Percentiles rank a stretch among this genome's conserved stretches.
Conservation (phyloP, 2,888 invertebrate species). For the Halictus ligatus region DNA sequence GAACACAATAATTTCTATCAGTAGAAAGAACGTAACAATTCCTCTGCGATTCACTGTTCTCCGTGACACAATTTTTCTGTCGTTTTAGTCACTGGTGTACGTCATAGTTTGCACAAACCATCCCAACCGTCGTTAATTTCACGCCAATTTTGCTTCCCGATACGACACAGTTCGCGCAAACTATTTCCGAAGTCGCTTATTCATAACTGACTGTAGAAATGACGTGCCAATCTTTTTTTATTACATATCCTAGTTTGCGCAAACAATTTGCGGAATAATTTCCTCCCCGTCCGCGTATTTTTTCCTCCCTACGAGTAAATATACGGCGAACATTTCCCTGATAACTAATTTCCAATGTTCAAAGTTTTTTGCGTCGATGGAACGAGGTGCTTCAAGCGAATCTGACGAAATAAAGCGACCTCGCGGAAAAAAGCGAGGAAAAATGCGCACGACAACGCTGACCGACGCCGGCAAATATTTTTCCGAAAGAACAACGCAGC, state of each 20-base stretch:
- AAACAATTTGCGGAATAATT: neutral
- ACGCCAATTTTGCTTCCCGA: too few relatives aligned
- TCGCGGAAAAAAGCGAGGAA: neutral
- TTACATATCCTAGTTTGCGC: neutral
- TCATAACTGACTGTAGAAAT: too few relatives aligned
- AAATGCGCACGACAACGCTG: constrained; percentile 26
- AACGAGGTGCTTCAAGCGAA: neutral
- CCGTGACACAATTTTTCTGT: too few relatives aligned
- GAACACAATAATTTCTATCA: neutral
- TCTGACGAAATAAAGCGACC: neutral
- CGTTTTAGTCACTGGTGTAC: too few relatives aligned
- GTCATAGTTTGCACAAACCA: too few relatives aligned
- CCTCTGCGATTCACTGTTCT: too few relatives aligned
- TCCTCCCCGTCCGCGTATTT: neutral
- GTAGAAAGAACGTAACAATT: neutral
- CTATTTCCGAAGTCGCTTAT: too few relatives aligned
- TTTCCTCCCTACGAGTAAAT: neutral
- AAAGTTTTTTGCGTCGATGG: neutral
- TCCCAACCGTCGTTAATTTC: too few relatives aligned
- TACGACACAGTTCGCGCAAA: too few relatives aligned
- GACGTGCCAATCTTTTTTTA: neutral
- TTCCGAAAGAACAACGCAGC: constrained; percentile 20
- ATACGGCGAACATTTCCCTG: neutral
- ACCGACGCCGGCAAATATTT: constrained; percentile 51
- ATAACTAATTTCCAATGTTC: neutral